These are phyloP conservation scores for Autographa pulchrina DNA, from an alignment of 2,888 invertebrate genomes.

Conservation along the genomic window DNA sequence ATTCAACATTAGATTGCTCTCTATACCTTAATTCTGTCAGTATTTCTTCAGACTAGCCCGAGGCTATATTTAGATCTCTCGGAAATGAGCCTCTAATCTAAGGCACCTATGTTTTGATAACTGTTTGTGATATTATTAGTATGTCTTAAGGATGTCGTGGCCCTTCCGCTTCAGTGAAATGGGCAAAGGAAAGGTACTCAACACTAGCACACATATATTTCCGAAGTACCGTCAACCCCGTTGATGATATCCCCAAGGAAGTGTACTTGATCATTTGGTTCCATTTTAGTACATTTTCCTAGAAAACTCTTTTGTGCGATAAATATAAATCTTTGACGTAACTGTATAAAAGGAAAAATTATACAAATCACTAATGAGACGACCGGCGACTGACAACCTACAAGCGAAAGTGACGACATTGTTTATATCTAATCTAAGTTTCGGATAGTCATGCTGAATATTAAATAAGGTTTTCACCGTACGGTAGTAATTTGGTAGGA, in stretches of 20 bases:
- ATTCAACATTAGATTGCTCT: too few species aligned
- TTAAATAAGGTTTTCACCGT: background rate
- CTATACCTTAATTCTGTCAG: background rate
- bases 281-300: background rate
- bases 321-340: background rate
- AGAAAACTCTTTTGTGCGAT: background rate
- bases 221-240: background rate
- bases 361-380: background rate
- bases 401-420: background rate
- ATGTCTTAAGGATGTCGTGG: background rate
- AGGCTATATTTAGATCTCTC: background rate
- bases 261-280: background rate
- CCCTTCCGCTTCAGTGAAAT: slow-evolving; percentile 4
- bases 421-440: background rate
- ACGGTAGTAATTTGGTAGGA: too few species aligned
- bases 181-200: background rate
- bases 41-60: background rate
- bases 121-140: slow-evolving; percentile 3
- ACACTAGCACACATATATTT: background rate
- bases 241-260: background rate
- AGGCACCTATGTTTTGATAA: background rate
- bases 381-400: background rate
- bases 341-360: background rate
- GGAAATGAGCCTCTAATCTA: background rate
- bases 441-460: background rate